A percentile compares a stretch with the other conserved stretches of the same genome.
Evolutionary conservation across 53 echinoderm and acorn worm genomes (phyloP).

Genomic region (Hippasteria phrygiana): DNA sequence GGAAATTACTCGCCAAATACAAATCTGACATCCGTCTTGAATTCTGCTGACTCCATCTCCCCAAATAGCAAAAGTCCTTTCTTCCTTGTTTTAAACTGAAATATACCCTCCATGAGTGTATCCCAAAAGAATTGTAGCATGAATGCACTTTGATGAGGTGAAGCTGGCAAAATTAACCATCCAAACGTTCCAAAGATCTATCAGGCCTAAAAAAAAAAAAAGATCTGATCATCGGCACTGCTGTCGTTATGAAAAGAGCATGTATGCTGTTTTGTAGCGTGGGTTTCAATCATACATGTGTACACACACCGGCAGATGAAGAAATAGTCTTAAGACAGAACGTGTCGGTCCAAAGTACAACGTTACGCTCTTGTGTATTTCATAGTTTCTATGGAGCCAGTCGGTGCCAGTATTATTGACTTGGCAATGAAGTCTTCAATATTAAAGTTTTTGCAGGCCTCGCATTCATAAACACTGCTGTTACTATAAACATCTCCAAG

Average conservation of each 20-base stretch:
- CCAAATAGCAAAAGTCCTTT: no score
- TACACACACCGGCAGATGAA: background rate
- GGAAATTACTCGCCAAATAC: no score
- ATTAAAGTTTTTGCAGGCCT: background rate
- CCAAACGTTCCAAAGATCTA: background rate
- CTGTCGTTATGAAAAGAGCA: background rate
- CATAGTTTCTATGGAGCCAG: background rate
- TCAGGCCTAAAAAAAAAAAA: background rate
- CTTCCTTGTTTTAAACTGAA: no score
- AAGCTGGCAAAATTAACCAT: background rate
- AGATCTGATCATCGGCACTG: background rate
- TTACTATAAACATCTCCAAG: background rate
- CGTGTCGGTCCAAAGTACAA: constrained; percentile 26
- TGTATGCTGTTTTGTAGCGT: background rate
- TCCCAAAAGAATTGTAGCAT: background rate
- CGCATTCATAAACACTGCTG: background rate
- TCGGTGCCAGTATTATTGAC: constrained; percentile 19
- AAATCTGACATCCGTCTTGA: no score
- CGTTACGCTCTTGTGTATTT: background rate
- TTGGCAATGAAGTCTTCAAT: background rate
- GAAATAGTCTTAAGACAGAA: background rate
- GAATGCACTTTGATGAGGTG: background rate
- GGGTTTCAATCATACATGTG: no score
- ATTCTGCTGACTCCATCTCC: no score
- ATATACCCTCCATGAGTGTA: no score